Evolutionary conservation across 1,140 invertebrate genomes (phyloP), one percentile per base, ranked within the genome.

Genomic region (Brachionus sp.): DNA sequence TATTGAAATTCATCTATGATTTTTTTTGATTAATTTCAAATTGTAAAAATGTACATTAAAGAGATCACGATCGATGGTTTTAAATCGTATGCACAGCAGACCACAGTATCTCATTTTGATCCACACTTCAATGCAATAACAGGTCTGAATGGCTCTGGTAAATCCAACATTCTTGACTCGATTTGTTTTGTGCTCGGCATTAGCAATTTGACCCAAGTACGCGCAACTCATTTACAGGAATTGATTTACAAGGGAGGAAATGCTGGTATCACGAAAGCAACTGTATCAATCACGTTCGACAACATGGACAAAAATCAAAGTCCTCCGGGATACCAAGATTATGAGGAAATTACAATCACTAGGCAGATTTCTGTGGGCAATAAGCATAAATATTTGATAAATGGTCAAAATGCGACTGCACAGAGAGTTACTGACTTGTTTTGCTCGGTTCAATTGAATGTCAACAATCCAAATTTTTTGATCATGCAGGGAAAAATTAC

Each of bases 401-500:
- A 99, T 90, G 96, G 97, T 5, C 92, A 92, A 46, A 93, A 93
- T 88, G 95, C 96, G 91, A 93, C 89, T 85, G 95, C 96, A 87
- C 95, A 94, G 86, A 90, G 93, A 85, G 94, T 98, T 0, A 92
- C 93, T 78, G 97, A 99, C 89, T 90, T 99, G 85, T 98, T 99
- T 88, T 94, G 94, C 85, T 97, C 96, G 0, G 93, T 99, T 6
- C 95, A 98, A 86, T 90, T 99, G 2, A 99, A 99, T 89, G 95
- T 99, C 0, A 99, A 99, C 89, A 99, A 99, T 91, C 97, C 97
- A 3, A 97, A 99, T 88, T 99, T 98, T 88, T 92, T 99, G 4
- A 99, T 99, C 85, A 99, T 99, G 97, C 98, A 99, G 91, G 98
- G 98, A 7, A 92, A 96, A 86, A 98, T 99, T 77, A 98, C 97